These are phyloP conservation scores for Indri indri DNA, from an alignment of 2,113 vertebrate species.

Conservation along the genomic window DNA sequence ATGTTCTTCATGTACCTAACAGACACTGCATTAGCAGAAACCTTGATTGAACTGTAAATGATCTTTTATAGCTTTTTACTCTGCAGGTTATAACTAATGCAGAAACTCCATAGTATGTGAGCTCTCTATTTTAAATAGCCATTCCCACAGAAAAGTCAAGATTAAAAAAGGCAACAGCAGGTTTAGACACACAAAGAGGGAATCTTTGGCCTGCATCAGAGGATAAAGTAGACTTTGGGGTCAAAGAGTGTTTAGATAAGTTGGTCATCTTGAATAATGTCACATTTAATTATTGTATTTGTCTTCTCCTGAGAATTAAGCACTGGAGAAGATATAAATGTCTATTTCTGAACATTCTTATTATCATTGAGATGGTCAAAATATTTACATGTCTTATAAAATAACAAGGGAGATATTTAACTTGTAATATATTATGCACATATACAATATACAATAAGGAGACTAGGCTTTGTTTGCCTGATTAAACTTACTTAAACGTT, in stretches of 20 bases:
- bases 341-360: not conserved
- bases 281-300: not conserved
- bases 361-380: not conserved
- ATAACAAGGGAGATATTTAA: not conserved
- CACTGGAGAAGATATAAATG: not conserved
- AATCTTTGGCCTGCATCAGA: not conserved
- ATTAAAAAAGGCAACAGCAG: not conserved
- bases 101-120: not conserved
- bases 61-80: slow-evolving; percentile 54
- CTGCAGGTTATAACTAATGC: slow-evolving; percentile 26
- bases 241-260: not conserved
- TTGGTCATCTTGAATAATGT: not conserved
- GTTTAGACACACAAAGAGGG: not conserved
- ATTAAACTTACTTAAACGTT: not conserved
- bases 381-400: not conserved
- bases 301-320: not conserved
- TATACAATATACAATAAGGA: not conserved
- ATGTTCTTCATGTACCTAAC: slow-evolving; percentile 46
- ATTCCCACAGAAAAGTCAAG: not conserved
- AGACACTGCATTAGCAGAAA: slow-evolving; percentile 48
- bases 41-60: slow-evolving; percentile 66
- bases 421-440: not conserved
- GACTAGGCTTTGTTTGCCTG: not conserved
- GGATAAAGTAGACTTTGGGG: not conserved
- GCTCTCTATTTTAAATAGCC: slow-evolving; percentile 31